Evolutionary conservation across 2,888 invertebrate genomes (phyloP).

Genomic region (Ichneumon xanthorius): DNA sequence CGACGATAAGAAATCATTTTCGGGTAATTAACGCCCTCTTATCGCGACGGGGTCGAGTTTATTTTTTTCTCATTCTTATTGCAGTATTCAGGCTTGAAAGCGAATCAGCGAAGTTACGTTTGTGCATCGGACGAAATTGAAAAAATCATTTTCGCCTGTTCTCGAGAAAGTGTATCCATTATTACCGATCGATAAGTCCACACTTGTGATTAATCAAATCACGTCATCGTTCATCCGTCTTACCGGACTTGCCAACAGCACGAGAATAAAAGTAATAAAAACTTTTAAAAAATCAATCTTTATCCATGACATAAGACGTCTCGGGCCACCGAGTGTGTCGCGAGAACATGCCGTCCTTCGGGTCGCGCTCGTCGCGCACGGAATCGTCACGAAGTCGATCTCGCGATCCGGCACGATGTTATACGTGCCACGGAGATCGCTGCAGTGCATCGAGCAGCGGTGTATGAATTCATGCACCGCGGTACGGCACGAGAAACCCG

Average conservation of each 20-base stretch:
- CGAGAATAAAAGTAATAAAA: not conserved
- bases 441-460: constrained; percentile 17
- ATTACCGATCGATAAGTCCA: too few relatives aligned
- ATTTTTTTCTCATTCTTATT: not conserved
- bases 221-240: not conserved
- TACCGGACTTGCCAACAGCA: not conserved
- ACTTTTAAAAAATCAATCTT: not conserved
- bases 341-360: constrained; percentile 40
- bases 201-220: too few relatives aligned
- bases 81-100: not conserved
- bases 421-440: constrained; percentile 37
- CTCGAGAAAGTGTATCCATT: too few relatives aligned
- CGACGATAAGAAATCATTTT: constrained; percentile 48
- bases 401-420: constrained; percentile 52
- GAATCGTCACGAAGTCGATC: constrained; percentile 57
- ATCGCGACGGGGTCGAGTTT: constrained; percentile 29
- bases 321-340: constrained; percentile 40
- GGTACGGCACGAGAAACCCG: constrained; percentile 10
- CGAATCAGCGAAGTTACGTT: not conserved
- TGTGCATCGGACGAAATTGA: not conserved
- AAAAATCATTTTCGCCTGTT: not conserved
- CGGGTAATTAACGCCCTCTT: constrained; percentile 38
- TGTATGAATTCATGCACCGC: constrained; percentile 29
- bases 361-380: constrained; percentile 47
- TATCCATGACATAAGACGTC: constrained; percentile 19